Evolutionary conservation across 1,140 invertebrate genomes (phyloP), one percentile per base, ranked within the genome.

Genomic region (Drosophila littoralis): DNA sequence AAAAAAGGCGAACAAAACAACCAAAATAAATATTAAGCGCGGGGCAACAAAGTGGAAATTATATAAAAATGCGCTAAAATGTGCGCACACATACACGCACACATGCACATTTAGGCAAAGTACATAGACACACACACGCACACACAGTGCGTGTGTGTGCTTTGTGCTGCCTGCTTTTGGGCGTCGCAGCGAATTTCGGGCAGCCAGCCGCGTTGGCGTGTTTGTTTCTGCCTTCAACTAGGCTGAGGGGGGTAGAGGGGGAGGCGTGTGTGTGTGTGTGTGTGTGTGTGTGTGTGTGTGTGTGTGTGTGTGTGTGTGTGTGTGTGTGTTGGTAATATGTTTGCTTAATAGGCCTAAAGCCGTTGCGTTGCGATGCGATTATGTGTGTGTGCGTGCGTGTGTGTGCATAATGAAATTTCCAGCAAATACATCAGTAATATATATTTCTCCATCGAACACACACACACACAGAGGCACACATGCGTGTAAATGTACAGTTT

Each of bases 21-120:
- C 85, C 72, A 91, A 91, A 91, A 89, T 74, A 77, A 91, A 81
- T 77, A 54, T 63, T 45, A 74, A 82, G 75, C 73, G 71, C 67
- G 64, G 71, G 72, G 81, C 77, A 84, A 81, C 75, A 74, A 84
- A 79, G 75, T 84, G 78, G 76, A 91, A 90, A 90, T 91, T 88
- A 90, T 90, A 91, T 88, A 91, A 91, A 91, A 91, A 81, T 91
- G 79, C 90, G 75, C 80, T 84, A 88, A 89, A 89, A 88, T 89
- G 69, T 76, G 60, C 79, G 78, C 74, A 48, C 82, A 79, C 81
- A 81, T 65, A 55, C 72, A 68, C 59, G 68, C 46, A 63, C 50
- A 51, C 36, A 7, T 48, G 48, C 7, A 28, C 22, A 48, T 28
- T 48, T 50, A 50, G 48, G 28, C 48, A 7, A 13, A 28, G 22